Evolutionary conservation across 1,140 invertebrate species (phyloP).

Genomic region (Scaptomyza hsui): DNA sequence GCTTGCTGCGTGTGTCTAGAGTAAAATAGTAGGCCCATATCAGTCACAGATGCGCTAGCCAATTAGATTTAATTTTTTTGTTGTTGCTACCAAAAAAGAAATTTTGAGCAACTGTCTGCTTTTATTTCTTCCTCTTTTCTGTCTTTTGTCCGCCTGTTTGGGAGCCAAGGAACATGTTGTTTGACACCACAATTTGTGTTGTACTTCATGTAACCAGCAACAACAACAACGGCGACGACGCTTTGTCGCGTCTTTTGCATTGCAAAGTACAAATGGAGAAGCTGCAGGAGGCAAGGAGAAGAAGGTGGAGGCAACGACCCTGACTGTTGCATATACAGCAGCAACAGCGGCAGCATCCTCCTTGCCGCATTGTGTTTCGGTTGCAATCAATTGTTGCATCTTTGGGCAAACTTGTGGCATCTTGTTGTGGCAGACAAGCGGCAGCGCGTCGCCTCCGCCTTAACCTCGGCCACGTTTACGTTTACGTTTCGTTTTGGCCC

Average conservation of each 20-base stretch:
- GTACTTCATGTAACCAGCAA: slow-evolving; percentile 66
- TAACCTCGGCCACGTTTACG: slow-evolving; percentile 19
- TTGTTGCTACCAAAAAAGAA: slow-evolving; percentile 43
- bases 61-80: not conserved
- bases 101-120: slow-evolving; percentile 28
- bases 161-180: slow-evolving; percentile 68
- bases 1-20: not conserved
- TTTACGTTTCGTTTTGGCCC: not conserved
- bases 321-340: slow-evolving; percentile 35
- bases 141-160: slow-evolving; percentile 19
- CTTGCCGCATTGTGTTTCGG: slow-evolving; percentile 56
- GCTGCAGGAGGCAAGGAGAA: not conserved
- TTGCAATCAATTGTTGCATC: slow-evolving; percentile 71
- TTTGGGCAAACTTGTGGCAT: slow-evolving; percentile 35
- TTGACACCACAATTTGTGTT: slow-evolving; percentile 82
- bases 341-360: slow-evolving; percentile 12
- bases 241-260: slow-evolving; percentile 67
- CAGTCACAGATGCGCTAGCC: not conserved
- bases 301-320: slow-evolving; percentile 55
- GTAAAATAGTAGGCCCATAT: not conserved
- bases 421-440: slow-evolving; percentile 51
- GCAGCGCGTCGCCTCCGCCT: slow-evolving; percentile 36
- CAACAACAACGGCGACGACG: slow-evolving; percentile 30
- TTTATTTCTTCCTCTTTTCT: no score
- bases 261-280: slow-evolving; percentile 74